These are phyloP conservation scores for Aphelenchoides fujianensis DNA, from an alignment of 1,140 invertebrate genomes.

Conservation along the genomic window DNA sequence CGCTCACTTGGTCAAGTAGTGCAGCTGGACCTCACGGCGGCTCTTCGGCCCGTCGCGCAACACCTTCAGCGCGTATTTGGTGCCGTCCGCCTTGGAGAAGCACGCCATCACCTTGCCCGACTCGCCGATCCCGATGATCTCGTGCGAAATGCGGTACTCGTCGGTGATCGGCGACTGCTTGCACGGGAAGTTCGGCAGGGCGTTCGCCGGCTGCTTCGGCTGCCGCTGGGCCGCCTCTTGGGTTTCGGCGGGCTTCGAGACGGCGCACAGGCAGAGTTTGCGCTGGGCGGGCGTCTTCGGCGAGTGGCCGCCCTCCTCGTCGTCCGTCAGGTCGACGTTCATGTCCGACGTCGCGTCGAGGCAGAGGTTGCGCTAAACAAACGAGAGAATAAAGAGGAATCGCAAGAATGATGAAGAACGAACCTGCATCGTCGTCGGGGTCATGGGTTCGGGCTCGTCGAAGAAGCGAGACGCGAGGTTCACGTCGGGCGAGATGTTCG, in stretches of 20 bases:
- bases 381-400: neutral
- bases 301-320: constrained; percentile 16
- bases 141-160: constrained; percentile 89
- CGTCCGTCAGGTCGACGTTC: constrained; percentile 25
- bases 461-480: neutral
- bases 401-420: neutral
- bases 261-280: constrained; percentile 29
- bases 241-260: constrained; percentile 5
- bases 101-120: constrained; percentile 83
- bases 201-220: neutral
- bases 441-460: constrained; percentile 22
- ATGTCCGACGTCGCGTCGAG: constrained; percentile 33
- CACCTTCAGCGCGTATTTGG: constrained; percentile 85
- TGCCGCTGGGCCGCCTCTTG: constrained; percentile 27
- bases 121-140: constrained; percentile 91
- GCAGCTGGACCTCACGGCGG: constrained; percentile 86
- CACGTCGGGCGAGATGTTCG: constrained; percentile 13
- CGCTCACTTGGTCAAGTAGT: constrained; percentile 74
- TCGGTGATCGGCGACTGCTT: constrained; percentile 71
- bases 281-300: neutral
- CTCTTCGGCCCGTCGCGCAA: constrained; percentile 86
- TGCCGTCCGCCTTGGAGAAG: constrained; percentile 69
- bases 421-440: constrained; percentile 33
- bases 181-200: constrained; percentile 28
- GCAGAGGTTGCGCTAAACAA: constrained; percentile 32